Conservation (phyloP, 2,113 vertebrate species). For the Dolichallabes microphthalmus region DNA sequence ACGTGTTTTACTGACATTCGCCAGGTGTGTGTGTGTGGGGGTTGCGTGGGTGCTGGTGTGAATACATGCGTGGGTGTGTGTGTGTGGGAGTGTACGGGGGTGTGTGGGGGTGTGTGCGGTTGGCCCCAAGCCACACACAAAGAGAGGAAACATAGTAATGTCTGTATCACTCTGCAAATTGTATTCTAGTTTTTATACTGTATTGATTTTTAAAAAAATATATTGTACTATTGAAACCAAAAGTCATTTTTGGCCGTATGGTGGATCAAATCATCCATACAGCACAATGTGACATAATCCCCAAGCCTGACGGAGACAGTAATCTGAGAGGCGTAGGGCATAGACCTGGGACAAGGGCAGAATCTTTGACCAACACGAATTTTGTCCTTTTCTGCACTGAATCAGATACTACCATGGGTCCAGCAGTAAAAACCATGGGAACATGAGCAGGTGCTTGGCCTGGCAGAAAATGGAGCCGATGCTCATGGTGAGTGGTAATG, state of each 20-base stretch:
- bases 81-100: neutral
- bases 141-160: neutral
- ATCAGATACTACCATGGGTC: neutral
- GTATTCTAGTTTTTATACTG: neutral
- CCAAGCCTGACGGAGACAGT: neutral
- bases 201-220: neutral
- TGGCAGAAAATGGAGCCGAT: neutral
- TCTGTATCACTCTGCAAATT: neutral
- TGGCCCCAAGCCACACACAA: neutral
- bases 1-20: neutral
- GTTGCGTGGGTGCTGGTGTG: too few species aligned
- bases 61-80: neutral
- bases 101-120: neutral
- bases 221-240: neutral
- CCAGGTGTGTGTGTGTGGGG: too few species aligned
- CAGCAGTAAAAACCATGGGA: neutral
- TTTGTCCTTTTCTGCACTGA: neutral
- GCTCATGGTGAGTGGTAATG: neutral
- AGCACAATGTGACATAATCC: neutral
- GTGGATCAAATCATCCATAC: neutral
- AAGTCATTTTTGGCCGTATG: neutral
- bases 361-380: neutral
- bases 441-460: constrained; percentile 22
- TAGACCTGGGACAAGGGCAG: constrained; percentile 12
- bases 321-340: neutral